A percentile compares a stretch with the other conserved stretches of the same genome.
Evolutionary conservation across 1,140 invertebrate genomes (phyloP).

Genomic region (Calephelis nemesis): DNA sequence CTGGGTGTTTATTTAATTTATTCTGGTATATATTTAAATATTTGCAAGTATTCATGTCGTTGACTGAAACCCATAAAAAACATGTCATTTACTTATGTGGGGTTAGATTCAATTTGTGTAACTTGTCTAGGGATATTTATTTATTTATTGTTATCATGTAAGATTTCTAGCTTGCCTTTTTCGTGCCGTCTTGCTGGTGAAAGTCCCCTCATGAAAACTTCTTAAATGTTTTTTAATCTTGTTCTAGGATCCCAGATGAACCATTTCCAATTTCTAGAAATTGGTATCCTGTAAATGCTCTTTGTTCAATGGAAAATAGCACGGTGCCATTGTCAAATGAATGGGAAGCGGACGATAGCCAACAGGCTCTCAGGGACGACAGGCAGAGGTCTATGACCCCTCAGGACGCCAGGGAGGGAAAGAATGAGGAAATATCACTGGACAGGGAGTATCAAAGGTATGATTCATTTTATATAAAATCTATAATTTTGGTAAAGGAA

Average conservation of each 20-base stretch:
- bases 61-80: too few relatives aligned
- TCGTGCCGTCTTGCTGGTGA: too few relatives aligned
- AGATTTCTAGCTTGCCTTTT: background rate
- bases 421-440: conserved; percentile 46
- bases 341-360: conserved; percentile 58
- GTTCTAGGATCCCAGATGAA: conserved; percentile 44
- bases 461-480: background rate
- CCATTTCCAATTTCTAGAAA: conserved; percentile 35
- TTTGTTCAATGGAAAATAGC: conserved; percentile 32
- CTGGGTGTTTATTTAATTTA: too few relatives aligned
- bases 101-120: too few relatives aligned
- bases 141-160: background rate
- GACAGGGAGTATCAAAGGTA: conserved; percentile 65
- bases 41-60: too few relatives aligned
- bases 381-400: conserved; percentile 34
- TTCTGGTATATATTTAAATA: too few relatives aligned
- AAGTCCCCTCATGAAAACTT: too few relatives aligned
- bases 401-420: conserved; percentile 9
- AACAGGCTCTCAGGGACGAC: conserved; percentile 29
- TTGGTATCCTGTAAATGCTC: conserved; percentile 48
- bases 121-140: background rate
- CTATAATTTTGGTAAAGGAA: too few relatives aligned
- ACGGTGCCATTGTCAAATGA: conserved; percentile 39
- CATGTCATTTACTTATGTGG: too few relatives aligned
- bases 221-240: background rate